Percentiles rank a stretch among this genome's conserved stretches.
phyloP scores from a whole-genome alignment of 2,797 vertebrate genomes.

The Peromyscus aztecus region DNA sequence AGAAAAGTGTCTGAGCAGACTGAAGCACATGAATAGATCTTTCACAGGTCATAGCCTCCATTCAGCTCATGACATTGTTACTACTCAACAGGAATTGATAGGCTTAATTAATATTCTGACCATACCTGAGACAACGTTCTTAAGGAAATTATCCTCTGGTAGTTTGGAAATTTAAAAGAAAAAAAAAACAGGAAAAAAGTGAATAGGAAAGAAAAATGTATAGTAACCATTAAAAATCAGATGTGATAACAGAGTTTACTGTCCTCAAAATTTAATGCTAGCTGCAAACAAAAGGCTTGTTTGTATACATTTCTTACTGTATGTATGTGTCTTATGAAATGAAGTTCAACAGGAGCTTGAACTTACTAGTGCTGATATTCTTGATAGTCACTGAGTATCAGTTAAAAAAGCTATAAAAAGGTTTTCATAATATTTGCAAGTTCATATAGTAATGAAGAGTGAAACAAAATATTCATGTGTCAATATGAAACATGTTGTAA shows the following conservation, averaged over 20 bases:
- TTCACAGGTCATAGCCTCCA: slow-evolving; percentile 99
- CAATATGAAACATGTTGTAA: not conserved
- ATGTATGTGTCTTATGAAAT: slow-evolving; percentile 80
- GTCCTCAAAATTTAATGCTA: slow-evolving; percentile 84
- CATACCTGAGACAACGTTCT: slow-evolving; percentile 94
- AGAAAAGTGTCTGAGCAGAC: slow-evolving; percentile 94
- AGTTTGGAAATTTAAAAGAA: slow-evolving; percentile 78
- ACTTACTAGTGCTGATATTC: slow-evolving; percentile 85
- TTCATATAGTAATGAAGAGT: slow-evolving; percentile 70
- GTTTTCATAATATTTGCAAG: slow-evolving; percentile 76
- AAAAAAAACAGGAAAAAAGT: not conserved
- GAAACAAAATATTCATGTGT: not conserved
- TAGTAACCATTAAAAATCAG: slow-evolving; percentile 84
- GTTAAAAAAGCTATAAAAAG: slow-evolving; percentile 77
- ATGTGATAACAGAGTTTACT: slow-evolving; percentile 81
- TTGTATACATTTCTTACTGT: slow-evolving; percentile 81
- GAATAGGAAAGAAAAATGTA: slow-evolving; percentile 62
- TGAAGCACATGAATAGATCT: slow-evolving; percentile 96
- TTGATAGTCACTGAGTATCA: slow-evolving; percentile 82
- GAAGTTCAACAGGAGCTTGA: slow-evolving; percentile 84
- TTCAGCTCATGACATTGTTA: slow-evolving; percentile 96
- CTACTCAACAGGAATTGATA: slow-evolving; percentile 97
- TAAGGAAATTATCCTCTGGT: slow-evolving; percentile 93
- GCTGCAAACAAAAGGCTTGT: slow-evolving; percentile 79
- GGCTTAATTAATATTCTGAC: slow-evolving; percentile 99